Evolutionary conservation across 2,888 invertebrate species (phyloP), one percentile per base, ranked within the genome.

Genomic region (Anorthoa munda): DNA sequence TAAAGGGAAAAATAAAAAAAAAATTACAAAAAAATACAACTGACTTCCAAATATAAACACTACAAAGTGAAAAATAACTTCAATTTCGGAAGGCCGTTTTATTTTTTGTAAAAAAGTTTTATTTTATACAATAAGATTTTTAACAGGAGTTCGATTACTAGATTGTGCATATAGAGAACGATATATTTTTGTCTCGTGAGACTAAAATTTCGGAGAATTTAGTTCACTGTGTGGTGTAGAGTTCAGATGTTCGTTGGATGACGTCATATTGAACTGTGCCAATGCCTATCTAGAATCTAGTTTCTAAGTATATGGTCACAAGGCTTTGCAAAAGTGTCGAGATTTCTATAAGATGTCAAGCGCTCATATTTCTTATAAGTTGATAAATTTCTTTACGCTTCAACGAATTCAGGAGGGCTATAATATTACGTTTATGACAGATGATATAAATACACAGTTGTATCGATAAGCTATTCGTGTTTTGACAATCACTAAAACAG

Each of bases 401-500:
- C 26, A 60, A 61, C 21, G 23, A 46, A 59, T 71, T 23, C 58
- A 21, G 4, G 23, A 46, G n/a, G 45, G 2, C 56, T 13, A 68
- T 60, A 72, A 71, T 68, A 45, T 71, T 21, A 67, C 31, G 15
- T 70, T 78, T 67, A 74, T 63, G 53, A 59, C 21, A 39, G 23
- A 73, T 71, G 23, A 53, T 71, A 46, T 67, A 64, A 23, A 71
- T 48, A 56, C 56, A 55, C 13, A 51, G 23, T 64, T 66, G 23
- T 39, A 75, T 69, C 66, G 39, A 60, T 75, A 70, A 82, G 51
- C 59, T 72, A 76, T 79, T 77, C 26, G 67, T 73, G 63, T 78
- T 73, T 75, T 73, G 70, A 75, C 66, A 68, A 78, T 71, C 75
- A 81, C 68, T 66, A 73, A 73, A 78, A 71, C 61, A 68, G 50